phyloP scores from a whole-genome alignment of 2,888 invertebrate genomes.

The Leptopilina drosophilae region DNA sequence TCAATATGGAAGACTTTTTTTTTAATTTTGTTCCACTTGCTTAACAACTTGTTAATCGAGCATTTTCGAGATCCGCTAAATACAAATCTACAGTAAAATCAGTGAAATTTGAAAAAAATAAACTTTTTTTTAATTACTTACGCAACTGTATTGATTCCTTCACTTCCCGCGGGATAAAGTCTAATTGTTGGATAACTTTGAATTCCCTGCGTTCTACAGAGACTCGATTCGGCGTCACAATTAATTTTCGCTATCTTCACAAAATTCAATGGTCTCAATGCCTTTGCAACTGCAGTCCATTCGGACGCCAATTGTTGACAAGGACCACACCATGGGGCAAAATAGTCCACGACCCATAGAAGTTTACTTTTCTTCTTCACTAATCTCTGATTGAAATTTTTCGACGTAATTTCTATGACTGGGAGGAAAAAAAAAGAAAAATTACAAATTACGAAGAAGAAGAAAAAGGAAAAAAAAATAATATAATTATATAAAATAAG shows the following conservation, averaged over 20 bases:
- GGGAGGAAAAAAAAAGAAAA: conserved; percentile 57
- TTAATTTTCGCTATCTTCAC: conserved; percentile 83
- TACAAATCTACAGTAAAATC: too few relatives aligned
- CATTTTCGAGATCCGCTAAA: too few relatives aligned
- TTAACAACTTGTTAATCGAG: too few relatives aligned
- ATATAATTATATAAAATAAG: too few relatives aligned
- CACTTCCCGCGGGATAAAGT: conserved; percentile 81
- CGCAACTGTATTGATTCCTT: conserved; percentile 78
- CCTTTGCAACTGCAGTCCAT: conserved; percentile 82
- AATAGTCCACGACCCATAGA: conserved; percentile 85
- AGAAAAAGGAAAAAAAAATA: too few relatives aligned
- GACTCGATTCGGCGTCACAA: conserved; percentile 80
- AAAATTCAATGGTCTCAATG: conserved; percentile 75
- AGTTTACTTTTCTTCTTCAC: conserved; percentile 78
- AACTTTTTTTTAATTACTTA: conserved; percentile 70
- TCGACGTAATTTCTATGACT: conserved; percentile 80
- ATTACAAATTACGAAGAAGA: too few relatives aligned
- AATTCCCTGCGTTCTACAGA: conserved; percentile 82
- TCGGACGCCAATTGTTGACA: conserved; percentile 84
- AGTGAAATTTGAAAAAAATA: not conserved
- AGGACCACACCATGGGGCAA: conserved; percentile 87
- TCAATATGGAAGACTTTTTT: too few relatives aligned
- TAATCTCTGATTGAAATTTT: conserved; percentile 79
- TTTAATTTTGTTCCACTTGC: too few relatives aligned
- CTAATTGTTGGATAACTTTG: conserved; percentile 84